Evolutionary conservation across 2,888 invertebrate species (phyloP).

Genomic region (Caenorhabditis sp.): DNA sequence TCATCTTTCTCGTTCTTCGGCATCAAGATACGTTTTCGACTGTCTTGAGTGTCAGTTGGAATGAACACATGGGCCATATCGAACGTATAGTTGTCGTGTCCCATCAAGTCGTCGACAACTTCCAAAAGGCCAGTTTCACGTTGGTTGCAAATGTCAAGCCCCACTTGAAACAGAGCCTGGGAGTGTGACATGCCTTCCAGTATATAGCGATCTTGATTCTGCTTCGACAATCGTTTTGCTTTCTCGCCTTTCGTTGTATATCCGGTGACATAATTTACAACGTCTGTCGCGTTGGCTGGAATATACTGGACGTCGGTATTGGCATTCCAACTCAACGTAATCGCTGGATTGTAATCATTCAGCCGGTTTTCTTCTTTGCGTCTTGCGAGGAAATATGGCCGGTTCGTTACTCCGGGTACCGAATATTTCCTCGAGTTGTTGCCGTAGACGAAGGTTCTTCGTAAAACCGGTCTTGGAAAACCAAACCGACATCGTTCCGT

Average conservation of each 20-base stretch:
- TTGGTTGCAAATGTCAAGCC: background rate
- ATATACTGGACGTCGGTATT: conserved; percentile 54
- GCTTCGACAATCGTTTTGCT: background rate
- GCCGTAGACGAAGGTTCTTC: background rate
- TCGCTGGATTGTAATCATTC: conserved; percentile 37
- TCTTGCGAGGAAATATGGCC: conserved; percentile 19
- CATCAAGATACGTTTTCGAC: background rate
- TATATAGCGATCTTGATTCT: background rate
- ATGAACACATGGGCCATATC: conserved; percentile 19
- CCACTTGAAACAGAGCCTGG: background rate
- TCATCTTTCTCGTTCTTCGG: background rate
- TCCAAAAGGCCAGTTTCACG: background rate
- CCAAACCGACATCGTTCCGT: conserved; percentile 12
- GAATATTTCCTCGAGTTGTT: background rate
- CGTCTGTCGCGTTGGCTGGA: background rate
- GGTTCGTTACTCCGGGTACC: background rate
- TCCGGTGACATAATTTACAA: conserved; percentile 22
- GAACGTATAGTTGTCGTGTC: background rate
- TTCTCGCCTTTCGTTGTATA: conserved; percentile 42
- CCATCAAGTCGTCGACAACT: conserved; percentile 30
- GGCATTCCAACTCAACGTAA: conserved; percentile 24
- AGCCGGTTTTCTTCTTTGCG: conserved; percentile 2
- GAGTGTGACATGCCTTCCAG: background rate
- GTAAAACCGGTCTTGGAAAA: conserved; percentile 17
- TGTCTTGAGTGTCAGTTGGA: background rate